Percentiles rank a stretch among this genome's conserved stretches.
Conservation (phyloP, 2,888 invertebrate genomes). For the Serripes groenlandicus region DNA sequence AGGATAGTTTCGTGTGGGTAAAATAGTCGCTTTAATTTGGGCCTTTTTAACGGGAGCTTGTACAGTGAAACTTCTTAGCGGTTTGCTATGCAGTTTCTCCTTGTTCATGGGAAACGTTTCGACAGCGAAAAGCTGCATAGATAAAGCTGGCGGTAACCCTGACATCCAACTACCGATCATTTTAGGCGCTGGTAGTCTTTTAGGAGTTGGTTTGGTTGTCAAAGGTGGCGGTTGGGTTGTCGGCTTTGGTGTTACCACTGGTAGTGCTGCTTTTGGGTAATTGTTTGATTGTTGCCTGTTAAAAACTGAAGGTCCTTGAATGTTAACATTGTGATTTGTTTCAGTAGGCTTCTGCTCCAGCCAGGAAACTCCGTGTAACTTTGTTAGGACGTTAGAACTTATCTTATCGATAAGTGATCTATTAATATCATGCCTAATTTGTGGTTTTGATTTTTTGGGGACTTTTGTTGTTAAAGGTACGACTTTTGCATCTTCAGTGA, state of each 20-base stretch:
- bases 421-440: not conserved
- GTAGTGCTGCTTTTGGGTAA: not conserved
- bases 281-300: not conserved
- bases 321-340: not conserved
- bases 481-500: not conserved
- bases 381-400: constrained; percentile 4
- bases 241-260: not conserved
- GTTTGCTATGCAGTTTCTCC: too few relatives aligned
- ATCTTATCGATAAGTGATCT: constrained; percentile 3
- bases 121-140: constrained; percentile 1
- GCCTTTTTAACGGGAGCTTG: too few relatives aligned
- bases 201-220: not conserved
- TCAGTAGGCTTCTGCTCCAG: not conserved
- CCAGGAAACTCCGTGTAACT: constrained; percentile 12
- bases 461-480: not conserved
- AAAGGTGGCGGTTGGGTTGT: not conserved
- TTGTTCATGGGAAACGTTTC: not conserved
- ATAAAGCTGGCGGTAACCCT: constrained; percentile 7
- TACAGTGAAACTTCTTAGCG: too few relatives aligned
- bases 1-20: too few relatives aligned
- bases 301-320: not conserved
- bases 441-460: not conserved
- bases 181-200: not conserved
- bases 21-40: too few relatives aligned
- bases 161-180: constrained; percentile 16